phyloP scores from a whole-genome alignment of 2,113 vertebrate genomes.

The Scomber scombrus region DNA sequence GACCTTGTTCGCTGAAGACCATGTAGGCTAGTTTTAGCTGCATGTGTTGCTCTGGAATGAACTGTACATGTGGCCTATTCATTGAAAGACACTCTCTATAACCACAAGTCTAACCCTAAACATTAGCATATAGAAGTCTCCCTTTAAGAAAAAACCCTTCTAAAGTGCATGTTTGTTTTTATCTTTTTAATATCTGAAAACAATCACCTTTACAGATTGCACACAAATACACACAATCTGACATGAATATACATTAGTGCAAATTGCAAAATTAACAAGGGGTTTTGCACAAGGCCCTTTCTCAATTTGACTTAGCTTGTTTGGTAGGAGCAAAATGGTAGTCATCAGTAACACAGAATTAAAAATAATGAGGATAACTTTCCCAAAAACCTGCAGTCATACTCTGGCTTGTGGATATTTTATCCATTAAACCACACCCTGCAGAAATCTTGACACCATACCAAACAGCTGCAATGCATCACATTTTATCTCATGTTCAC shows the following conservation, averaged over 20 bases:
- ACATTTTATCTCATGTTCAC: constrained; percentile 30
- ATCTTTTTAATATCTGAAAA: constrained; percentile 75
- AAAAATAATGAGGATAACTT: constrained; percentile 39
- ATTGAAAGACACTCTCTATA: no score
- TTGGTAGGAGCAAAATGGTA: constrained; percentile 41
- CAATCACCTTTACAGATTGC: constrained; percentile 58
- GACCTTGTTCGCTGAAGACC: not conserved
- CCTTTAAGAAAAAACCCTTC: constrained; percentile 12
- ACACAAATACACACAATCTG: constrained; percentile 61
- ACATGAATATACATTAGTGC: constrained; percentile 76
- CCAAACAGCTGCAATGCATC: constrained; percentile 8
- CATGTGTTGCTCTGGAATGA: not conserved
- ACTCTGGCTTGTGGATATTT: not conserved
- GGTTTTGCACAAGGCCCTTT: constrained; percentile 31
- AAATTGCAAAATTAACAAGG: constrained; percentile 67
- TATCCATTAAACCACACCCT: not conserved
- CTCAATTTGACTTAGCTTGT: constrained; percentile 18
- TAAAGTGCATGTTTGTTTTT: not conserved
- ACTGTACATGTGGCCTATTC: not conserved
- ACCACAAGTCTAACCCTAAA: not conserved
- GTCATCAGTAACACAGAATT: constrained; percentile 19
- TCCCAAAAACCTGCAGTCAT: constrained; percentile 14
- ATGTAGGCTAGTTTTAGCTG: not conserved
- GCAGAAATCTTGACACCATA: constrained; percentile 9
- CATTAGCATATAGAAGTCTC: not conserved